Evolutionary conservation across 2,797 vertebrate species (phyloP).

Genomic region (Cottoperca gobio): DNA sequence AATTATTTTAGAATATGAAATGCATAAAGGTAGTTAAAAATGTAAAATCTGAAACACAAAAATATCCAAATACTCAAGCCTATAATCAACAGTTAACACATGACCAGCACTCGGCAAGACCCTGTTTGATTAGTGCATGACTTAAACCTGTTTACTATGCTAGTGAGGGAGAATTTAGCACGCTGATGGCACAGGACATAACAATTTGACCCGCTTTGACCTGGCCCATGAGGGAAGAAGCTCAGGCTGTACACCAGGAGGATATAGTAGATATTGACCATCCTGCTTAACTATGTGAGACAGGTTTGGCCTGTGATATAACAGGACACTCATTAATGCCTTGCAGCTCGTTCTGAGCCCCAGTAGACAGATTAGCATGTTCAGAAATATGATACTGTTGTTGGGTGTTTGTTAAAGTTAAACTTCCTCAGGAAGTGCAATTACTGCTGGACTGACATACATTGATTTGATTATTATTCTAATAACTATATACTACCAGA

Average conservation of each 20-base stretch:
- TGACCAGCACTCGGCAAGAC: neutral
- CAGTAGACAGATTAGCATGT: neutral
- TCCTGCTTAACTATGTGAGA: neutral
- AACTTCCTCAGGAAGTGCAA: conserved; percentile 29
- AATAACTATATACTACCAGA: neutral
- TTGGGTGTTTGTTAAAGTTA: neutral
- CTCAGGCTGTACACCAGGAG: neutral
- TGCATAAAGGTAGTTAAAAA: neutral
- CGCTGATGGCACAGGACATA: neutral
- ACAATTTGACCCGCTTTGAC: neutral
- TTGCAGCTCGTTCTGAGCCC: conserved; percentile 1
- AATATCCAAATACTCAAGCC: neutral
- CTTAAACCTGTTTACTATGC: neutral
- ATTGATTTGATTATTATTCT: neutral
- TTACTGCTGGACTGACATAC: neutral
- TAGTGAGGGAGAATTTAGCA: neutral
- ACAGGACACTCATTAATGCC: neutral
- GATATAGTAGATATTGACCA: neutral
- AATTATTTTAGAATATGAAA: neutral
- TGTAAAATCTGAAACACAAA: neutral
- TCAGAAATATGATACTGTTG: conserved; percentile 7
- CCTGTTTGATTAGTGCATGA: neutral
- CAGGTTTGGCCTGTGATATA: neutral
- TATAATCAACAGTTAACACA: neutral
- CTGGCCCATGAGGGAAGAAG: neutral